Evolutionary conservation across 1,140 invertebrate species (phyloP).

Genomic region (Copidosoma floridanum): DNA sequence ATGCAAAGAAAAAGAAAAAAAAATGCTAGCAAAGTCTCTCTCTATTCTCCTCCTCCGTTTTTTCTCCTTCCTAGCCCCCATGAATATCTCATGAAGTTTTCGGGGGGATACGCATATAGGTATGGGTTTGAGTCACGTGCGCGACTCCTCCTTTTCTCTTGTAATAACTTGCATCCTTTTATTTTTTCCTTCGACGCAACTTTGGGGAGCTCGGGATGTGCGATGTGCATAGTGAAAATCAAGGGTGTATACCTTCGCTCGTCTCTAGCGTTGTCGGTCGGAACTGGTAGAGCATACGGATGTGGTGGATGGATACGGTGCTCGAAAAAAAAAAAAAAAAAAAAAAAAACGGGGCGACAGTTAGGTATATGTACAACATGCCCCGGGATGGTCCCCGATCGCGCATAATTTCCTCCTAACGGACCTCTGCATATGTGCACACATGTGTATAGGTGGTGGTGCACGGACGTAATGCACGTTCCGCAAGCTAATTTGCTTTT

Average conservation of each 20-base stretch:
- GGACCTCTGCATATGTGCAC: neutral
- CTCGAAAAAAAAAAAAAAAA: too few relatives aligned
- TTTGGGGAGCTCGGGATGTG: conserved; percentile 10
- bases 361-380: neutral
- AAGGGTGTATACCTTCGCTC: too few relatives aligned
- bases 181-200: conserved; percentile 6
- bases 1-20: too few relatives aligned
- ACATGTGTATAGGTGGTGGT: too few relatives aligned
- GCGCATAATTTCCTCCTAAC: neutral
- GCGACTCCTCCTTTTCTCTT: too few relatives aligned
- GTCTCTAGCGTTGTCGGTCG: too few relatives aligned
- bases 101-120: neutral
- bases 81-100: conserved; percentile 26
- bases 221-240: conserved; percentile 13
- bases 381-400: too few relatives aligned
- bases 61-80: neutral
- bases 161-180: neutral
- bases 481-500: conserved; percentile 5
- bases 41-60: neutral
- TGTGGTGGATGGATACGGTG: conserved; percentile 9
- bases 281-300: conserved; percentile 39
- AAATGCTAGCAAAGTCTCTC: neutral
- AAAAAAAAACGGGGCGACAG: neutral
- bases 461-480: neutral
- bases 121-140: too few relatives aligned